Percentiles rank a stretch among this genome's conserved stretches.
These are phyloP conservation scores for Gopherus flavomarginatus DNA, from an alignment of 2,113 vertebrate genomes.

Conservation along the genomic window DNA sequence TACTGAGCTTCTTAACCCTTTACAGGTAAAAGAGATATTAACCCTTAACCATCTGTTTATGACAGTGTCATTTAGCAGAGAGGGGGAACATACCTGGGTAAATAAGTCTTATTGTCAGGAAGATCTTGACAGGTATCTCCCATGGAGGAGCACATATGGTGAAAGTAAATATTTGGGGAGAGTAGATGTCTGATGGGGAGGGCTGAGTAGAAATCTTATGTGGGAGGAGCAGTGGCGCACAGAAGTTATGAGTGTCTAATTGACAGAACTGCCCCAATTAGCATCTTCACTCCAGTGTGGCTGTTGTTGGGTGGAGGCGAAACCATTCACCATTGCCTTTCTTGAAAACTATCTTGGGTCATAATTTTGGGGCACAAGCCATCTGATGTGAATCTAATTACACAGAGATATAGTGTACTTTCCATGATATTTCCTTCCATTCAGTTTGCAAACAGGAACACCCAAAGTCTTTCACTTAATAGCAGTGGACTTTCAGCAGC, in stretches of 20 bases:
- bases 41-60: too few species aligned
- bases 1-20: too few species aligned
- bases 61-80: accelerated
- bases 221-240: neutral
- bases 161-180: neutral
- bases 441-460: neutral
- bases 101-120: neutral
- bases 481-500: neutral
- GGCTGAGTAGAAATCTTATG: neutral
- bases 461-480: neutral
- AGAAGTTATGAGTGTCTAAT: neutral
- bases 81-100: accelerated
- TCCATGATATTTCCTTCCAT: neutral
- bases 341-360: neutral
- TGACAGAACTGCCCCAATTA: neutral
- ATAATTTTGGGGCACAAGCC: neutral
- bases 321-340: neutral
- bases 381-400: neutral
- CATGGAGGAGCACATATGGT: neutral
- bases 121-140: neutral
- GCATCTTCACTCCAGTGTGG: neutral
- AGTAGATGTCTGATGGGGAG: neutral
- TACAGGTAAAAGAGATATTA: too few species aligned
- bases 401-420: neutral
- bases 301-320: neutral